A percentile compares a stretch with the other conserved stretches of the same genome.
Evolutionary conservation across 2,888 invertebrate species (phyloP).

Genomic region (Chydorus sphaericus): DNA sequence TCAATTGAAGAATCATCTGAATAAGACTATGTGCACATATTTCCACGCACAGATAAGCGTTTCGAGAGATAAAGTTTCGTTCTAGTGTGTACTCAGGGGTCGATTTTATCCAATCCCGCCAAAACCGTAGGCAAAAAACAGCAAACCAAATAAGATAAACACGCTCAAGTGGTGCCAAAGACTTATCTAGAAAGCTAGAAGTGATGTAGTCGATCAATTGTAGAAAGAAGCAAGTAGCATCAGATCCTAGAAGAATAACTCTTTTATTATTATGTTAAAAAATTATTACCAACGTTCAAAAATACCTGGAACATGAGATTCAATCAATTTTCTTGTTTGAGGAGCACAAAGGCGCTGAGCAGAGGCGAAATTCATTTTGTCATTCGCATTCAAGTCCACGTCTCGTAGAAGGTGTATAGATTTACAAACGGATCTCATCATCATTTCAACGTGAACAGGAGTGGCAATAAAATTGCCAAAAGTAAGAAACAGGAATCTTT

Average conservation of each 20-base stretch:
- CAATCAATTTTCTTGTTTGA: not conserved
- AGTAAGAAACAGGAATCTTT: not conserved
- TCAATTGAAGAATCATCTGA: not conserved
- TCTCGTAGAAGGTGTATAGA: not conserved
- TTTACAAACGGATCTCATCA: not conserved
- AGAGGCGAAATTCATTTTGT: not conserved
- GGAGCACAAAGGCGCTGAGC: not conserved
- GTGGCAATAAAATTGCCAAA: not conserved
- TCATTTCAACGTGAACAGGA: too few species aligned
- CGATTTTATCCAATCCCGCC: not conserved
- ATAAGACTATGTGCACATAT: not conserved
- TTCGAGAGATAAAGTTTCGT: not conserved
- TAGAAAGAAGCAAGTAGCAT: not conserved
- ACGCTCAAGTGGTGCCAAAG: not conserved
- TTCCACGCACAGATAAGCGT: not conserved
- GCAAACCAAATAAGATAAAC: not conserved
- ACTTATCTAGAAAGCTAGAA: not conserved
- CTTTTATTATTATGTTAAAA: too few species aligned
- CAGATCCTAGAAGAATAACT: not conserved
- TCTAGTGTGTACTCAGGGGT: not conserved
- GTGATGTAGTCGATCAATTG: not conserved
- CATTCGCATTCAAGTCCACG: not conserved
- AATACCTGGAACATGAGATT: not conserved
- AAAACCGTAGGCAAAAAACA: not conserved
- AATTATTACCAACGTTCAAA: too few species aligned